phyloP scores from a whole-genome alignment of 2,113 vertebrate genomes.

The Datnioides undecimradiatus region DNA sequence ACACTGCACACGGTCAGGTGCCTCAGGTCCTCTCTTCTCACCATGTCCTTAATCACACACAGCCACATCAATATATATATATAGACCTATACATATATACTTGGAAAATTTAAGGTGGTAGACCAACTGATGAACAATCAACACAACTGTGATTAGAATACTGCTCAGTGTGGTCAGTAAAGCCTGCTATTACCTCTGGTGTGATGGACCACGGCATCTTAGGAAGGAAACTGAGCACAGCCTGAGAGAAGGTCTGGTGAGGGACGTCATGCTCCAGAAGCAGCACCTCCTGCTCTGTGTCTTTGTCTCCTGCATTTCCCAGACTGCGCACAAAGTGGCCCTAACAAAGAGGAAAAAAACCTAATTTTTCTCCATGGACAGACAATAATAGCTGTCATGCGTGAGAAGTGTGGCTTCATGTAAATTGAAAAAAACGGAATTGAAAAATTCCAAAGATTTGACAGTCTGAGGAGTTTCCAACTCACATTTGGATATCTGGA shows the following conservation, averaged over 20 bases:
- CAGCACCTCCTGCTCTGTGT: conserved; percentile 95
- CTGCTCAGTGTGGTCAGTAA: not conserved
- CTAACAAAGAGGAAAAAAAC: conserved; percentile 71
- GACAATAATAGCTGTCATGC: not conserved
- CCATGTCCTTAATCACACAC: conserved; percentile 88
- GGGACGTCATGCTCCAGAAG: conserved; percentile 97
- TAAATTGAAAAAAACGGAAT: not conserved
- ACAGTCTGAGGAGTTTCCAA: not conserved
- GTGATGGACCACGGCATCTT: conserved; percentile 95
- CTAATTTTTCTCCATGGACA: not conserved
- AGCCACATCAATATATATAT: not conserved
- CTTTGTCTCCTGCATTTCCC: conserved; percentile 93
- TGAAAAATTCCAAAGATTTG: not conserved
- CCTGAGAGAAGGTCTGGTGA: conserved; percentile 94
- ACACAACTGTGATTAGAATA: not conserved
- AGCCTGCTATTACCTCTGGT: conserved; percentile 83
- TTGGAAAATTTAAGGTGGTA: not conserved
- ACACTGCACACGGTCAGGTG: conserved; percentile 93
- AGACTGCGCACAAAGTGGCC: conserved; percentile 97
- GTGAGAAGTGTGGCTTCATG: not conserved
- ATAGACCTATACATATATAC: not conserved
- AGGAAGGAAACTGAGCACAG: conserved; percentile 94
- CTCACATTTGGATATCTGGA: conserved; percentile 98
- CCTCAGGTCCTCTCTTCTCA: conserved; percentile 89
- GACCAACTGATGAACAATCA: not conserved